These are phyloP conservation scores for Steinernema carpocapsae DNA, from an alignment of 2,888 invertebrate species.

Conservation along the genomic window DNA sequence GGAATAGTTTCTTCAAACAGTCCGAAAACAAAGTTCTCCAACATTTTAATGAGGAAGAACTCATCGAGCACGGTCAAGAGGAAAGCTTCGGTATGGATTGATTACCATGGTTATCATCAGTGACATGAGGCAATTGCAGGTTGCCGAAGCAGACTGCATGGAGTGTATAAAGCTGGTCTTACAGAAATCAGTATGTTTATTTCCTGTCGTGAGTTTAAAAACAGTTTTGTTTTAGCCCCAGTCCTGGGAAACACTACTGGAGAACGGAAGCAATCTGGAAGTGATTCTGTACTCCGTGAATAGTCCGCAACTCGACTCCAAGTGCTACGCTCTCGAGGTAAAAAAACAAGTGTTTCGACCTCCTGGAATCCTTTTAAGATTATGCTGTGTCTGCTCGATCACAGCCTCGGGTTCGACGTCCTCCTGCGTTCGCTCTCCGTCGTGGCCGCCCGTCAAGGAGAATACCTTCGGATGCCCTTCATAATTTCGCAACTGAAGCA, in stretches of 20 bases:
- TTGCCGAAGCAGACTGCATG: slow-evolving; percentile 66
- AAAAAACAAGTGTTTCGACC: neutral
- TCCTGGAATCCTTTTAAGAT: slow-evolving; percentile 49
- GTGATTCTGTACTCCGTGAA: slow-evolving; percentile 62
- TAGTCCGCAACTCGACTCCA: slow-evolving; percentile 66
- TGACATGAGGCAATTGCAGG: too few relatives aligned
- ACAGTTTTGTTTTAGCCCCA: slow-evolving; percentile 47
- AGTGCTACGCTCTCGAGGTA: slow-evolving; percentile 67
- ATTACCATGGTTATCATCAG: too few relatives aligned
- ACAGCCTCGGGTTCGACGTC: slow-evolving; percentile 59
- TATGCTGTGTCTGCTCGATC: slow-evolving; percentile 57
- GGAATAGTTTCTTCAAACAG: slow-evolving; percentile 56
- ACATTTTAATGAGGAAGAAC: slow-evolving; percentile 56
- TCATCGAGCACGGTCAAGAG: slow-evolving; percentile 57
- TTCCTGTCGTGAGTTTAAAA: neutral
- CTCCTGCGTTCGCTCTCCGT: slow-evolving; percentile 60
- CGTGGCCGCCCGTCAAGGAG: slow-evolving; percentile 59
- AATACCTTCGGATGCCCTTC: slow-evolving; percentile 58
- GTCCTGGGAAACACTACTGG: slow-evolving; percentile 59
- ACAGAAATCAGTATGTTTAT: slow-evolving; percentile 57
- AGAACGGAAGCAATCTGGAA: slow-evolving; percentile 63
- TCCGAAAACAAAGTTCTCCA: slow-evolving; percentile 52
- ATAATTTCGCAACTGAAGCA: slow-evolving; percentile 62
- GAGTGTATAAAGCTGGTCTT: slow-evolving; percentile 64
- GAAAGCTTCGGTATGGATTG: slow-evolving; percentile 56